These are phyloP conservation scores for Raja brachyura DNA, from an alignment of 2,113 vertebrate genomes.

Conservation along the genomic window DNA sequence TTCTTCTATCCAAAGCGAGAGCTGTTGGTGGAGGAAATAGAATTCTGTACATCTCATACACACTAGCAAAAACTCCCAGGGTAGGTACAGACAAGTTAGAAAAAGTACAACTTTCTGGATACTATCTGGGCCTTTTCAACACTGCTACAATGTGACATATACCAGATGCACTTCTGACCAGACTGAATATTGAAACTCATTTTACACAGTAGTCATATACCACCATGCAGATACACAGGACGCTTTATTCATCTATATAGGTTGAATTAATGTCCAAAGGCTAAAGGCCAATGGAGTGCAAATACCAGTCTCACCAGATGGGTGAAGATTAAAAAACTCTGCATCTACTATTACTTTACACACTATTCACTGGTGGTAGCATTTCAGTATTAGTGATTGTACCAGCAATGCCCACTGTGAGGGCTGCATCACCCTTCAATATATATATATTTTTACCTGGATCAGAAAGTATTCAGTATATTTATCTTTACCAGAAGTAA, in stretches of 20 bases:
- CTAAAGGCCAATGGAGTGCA: not conserved
- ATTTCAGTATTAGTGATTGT: not conserved
- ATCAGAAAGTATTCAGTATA: not conserved
- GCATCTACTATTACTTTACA: not conserved
- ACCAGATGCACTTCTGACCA: not conserved
- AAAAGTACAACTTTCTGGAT: not conserved
- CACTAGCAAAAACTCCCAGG: not conserved
- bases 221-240: not conserved
- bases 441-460: no score
- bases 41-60: not conserved
- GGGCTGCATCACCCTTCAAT: not conserved
- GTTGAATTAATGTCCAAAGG: not conserved
- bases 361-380: not conserved
- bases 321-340: not conserved
- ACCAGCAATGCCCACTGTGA: not conserved
- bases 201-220: not conserved
- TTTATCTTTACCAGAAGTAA: not conserved
- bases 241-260: not conserved
- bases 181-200: not conserved
- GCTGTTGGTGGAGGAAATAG: not conserved
- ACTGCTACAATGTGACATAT: not conserved
- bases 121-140: not conserved
- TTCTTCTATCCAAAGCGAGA: not conserved
- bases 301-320: not conserved
- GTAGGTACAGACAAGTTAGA: not conserved